A percentile compares a stretch with the other conserved stretches of the same genome.
Evolutionary conservation across 2,113 vertebrate species (phyloP).

Genomic region (Chiloscyllium plagiosum): DNA sequence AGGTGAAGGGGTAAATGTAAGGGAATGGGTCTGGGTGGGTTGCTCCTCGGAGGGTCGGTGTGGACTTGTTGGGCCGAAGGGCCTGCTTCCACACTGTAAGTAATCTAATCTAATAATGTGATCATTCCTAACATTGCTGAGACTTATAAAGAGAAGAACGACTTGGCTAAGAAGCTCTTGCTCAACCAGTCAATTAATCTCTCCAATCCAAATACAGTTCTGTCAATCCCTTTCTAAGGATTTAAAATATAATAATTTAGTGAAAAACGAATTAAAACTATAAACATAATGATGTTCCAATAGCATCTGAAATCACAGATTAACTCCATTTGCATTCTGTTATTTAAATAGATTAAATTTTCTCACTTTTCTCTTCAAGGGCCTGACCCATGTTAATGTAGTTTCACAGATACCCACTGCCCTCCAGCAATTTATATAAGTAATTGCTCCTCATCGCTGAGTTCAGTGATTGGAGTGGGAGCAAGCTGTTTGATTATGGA

Average conservation of each 20-base stretch:
- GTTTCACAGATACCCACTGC: not conserved
- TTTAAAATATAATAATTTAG: not conserved
- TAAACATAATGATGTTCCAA: not conserved
- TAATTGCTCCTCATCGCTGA: not conserved
- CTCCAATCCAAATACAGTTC: not conserved
- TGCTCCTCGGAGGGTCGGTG: too few relatives aligned
- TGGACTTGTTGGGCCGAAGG: too few relatives aligned
- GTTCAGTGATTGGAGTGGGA: not conserved
- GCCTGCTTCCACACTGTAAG: too few relatives aligned
- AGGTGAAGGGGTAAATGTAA: too few relatives aligned
- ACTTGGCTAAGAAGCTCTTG: constrained; percentile 1
- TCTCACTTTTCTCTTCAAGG: not conserved
- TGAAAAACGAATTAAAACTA: constrained; percentile 21
- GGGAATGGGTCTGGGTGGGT: too few relatives aligned
- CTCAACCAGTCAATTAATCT: not conserved
- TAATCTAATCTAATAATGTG: not conserved
- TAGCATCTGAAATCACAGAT: not conserved
- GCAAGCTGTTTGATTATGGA: not conserved
- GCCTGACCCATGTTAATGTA: not conserved
- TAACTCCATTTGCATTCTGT: not conserved
- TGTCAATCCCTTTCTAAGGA: not conserved
- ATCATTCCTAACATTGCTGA: not conserved
- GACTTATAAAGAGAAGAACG: not conserved
- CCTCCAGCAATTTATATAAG: not conserved
- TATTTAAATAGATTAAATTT: not conserved